These are phyloP conservation scores for Edolisoma coerulescens DNA, from an alignment of 2,113 vertebrate species.

Conservation along the genomic window DNA sequence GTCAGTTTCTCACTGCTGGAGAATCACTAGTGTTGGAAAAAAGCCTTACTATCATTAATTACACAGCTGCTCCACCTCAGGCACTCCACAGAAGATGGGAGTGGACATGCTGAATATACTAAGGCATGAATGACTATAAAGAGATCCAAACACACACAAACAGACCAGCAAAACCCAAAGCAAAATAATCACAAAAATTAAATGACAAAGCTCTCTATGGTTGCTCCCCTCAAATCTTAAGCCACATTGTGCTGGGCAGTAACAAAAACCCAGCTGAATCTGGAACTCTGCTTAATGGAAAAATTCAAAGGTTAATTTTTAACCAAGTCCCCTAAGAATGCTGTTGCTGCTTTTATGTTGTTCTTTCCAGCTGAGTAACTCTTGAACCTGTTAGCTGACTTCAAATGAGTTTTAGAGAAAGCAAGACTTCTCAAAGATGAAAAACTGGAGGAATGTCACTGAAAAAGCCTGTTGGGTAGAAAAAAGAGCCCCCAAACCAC, in stretches of 20 bases:
- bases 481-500: neutral
- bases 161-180: neutral
- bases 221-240: neutral
- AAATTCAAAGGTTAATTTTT: neutral
- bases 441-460: neutral
- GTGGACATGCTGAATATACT: neutral
- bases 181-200: neutral
- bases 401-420: neutral
- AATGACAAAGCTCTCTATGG: neutral
- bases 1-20: constrained; percentile 24
- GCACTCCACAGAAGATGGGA: neutral
- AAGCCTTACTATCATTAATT: constrained; percentile 25
- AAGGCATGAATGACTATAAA: neutral
- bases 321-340: neutral
- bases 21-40: neutral
- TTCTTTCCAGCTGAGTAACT: neutral
- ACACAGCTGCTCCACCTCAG: constrained; percentile 21
- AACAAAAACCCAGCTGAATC: neutral
- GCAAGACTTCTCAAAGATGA: neutral
- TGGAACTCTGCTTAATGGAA: neutral
- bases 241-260: neutral
- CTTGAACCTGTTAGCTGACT: neutral
- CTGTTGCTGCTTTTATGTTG: neutral
- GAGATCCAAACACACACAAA: neutral
- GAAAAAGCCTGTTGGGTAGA: neutral